These are phyloP conservation scores for Lasioglossum calceatum DNA, from an alignment of 2,888 invertebrate species.

Conservation along the genomic window DNA sequence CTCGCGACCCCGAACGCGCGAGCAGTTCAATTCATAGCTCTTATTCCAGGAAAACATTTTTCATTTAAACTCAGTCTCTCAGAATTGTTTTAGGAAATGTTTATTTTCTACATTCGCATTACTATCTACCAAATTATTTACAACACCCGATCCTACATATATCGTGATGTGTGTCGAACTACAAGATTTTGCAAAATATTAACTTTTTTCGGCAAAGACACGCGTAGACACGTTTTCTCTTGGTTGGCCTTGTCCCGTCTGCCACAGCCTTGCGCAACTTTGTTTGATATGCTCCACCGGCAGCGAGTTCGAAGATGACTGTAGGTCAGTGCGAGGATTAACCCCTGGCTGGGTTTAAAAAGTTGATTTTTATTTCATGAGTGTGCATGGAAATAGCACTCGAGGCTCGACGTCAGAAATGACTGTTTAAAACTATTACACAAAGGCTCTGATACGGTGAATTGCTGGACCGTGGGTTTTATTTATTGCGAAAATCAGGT, in stretches of 20 bases:
- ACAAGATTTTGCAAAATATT: too few species aligned
- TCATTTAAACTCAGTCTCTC: too few species aligned
- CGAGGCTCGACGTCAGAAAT: background rate
- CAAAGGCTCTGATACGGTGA: background rate
- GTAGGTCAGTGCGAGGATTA: conserved; percentile 43
- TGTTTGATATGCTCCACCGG: background rate
- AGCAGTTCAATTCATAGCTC: too few species aligned
- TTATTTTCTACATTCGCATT: too few species aligned
- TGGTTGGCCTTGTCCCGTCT: conserved; percentile 33
- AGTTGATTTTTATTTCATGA: background rate
- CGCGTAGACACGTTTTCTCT: conserved; percentile 25
- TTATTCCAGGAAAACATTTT: too few species aligned
- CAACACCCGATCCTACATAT: too few species aligned
- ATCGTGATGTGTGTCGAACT: too few species aligned
- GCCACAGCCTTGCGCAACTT: conserved; percentile 29
- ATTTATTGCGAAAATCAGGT: background rate
- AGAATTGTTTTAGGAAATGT: too few species aligned
- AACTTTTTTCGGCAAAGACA: background rate
- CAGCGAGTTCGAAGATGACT: conserved; percentile 8
- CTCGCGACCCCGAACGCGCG: too few species aligned
- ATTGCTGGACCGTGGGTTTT: background rate
- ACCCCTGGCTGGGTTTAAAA: background rate
- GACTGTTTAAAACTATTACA: background rate
- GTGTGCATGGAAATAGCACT: background rate
- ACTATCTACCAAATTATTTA: too few species aligned